A percentile compares a stretch with the other conserved stretches of the same genome.
These are phyloP conservation scores for Hypsopygia costalis DNA, from an alignment of 2,888 invertebrate species.

Conservation along the genomic window DNA sequence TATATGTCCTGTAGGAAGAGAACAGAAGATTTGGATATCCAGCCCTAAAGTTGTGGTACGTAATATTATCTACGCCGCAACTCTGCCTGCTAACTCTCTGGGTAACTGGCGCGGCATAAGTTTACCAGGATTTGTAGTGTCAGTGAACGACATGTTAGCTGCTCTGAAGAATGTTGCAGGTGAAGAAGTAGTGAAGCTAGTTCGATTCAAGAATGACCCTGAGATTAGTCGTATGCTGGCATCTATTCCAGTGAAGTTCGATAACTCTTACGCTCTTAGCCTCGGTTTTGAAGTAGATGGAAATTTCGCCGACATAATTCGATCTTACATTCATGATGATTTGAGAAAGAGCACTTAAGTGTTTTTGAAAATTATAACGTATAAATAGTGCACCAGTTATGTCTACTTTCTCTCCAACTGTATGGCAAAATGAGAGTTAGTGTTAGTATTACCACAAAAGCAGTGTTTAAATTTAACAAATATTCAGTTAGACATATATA, in stretches of 20 bases:
- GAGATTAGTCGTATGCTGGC: constrained; percentile 43
- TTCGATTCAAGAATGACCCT: constrained; percentile 42
- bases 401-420: no score
- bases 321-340: constrained; percentile 39
- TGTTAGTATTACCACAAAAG: no score
- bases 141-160: constrained; percentile 45
- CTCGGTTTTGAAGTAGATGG: constrained; percentile 53
- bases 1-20: constrained; percentile 44
- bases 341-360: constrained; percentile 1
- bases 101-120: constrained; percentile 47
- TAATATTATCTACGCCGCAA: constrained; percentile 49
- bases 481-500: no score
- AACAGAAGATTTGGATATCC: constrained; percentile 50
- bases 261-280: constrained; percentile 41
- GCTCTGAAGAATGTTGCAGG: constrained; percentile 52
- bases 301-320: constrained; percentile 48
- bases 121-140: constrained; percentile 54
- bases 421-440: no score
- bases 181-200: constrained; percentile 34
- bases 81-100: constrained; percentile 31
- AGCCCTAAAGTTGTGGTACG: constrained; percentile 49
- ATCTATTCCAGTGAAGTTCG: constrained; percentile 50
- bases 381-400: no score
- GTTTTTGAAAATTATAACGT: background rate
- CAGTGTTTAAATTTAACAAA: no score